These are phyloP conservation scores for Oligia fasciuncula DNA, from an alignment of 2,888 invertebrate genomes.

Conservation along the genomic window DNA sequence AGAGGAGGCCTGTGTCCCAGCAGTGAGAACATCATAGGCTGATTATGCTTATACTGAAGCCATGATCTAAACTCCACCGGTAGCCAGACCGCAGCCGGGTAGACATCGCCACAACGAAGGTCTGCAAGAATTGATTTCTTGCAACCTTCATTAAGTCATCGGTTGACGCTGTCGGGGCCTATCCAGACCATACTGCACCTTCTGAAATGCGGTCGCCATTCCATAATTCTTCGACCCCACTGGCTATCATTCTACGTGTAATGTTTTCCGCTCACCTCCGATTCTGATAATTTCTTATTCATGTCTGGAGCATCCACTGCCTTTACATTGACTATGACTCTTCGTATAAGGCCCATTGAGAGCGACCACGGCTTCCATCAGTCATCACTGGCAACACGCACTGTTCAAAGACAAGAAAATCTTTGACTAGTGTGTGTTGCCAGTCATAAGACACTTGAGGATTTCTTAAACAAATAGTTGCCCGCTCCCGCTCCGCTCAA, in stretches of 20 bases:
- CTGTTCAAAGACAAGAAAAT: neutral
- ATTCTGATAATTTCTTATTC: neutral
- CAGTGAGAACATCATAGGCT: too few relatives aligned
- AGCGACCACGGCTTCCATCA: accelerated
- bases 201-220: neutral
- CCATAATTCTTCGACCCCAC: neutral
- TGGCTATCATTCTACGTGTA: neutral
- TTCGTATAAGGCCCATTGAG: neutral
- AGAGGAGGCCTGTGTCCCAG: too few relatives aligned
- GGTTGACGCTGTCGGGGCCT: neutral
- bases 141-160: neutral
- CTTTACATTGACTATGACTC: too few relatives aligned
- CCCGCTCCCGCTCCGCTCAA: conserved; percentile 32
- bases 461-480: neutral
- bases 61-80: neutral
- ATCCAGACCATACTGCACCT: too few relatives aligned
- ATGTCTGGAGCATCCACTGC: neutral
- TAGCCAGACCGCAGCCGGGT: too few relatives aligned
- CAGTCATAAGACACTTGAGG: neutral
- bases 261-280: neutral
- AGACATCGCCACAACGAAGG: neutral
- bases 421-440: neutral
- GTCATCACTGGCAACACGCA: neutral
- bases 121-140: neutral
- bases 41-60: neutral